Evolutionary conservation across 2,888 invertebrate species (phyloP).

Genomic region (Acrobasis consociella): DNA sequence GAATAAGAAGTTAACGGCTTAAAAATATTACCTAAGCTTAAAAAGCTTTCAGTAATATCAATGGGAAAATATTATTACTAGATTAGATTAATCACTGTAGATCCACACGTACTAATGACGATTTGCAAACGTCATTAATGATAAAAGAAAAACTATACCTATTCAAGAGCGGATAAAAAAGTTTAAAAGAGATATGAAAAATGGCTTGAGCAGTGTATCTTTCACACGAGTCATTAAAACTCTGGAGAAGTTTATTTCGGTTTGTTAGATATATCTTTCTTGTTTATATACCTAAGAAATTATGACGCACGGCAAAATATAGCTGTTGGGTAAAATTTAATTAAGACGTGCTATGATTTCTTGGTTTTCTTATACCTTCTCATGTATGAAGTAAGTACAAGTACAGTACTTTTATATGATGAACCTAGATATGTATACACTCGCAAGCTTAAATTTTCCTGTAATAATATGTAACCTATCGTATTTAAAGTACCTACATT

Average conservation of each 20-base stretch:
- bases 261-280: slow-evolving; percentile 46
- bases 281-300: slow-evolving; percentile 58
- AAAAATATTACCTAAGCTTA: too few relatives aligned
- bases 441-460: too few relatives aligned
- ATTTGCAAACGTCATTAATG: background rate
- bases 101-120: background rate
- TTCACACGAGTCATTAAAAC: slow-evolving; percentile 54
- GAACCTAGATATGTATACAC: too few relatives aligned
- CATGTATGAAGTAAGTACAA: too few relatives aligned
- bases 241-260: slow-evolving; percentile 59
- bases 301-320: slow-evolving; percentile 65
- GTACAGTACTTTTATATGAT: too few relatives aligned
- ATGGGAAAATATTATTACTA: background rate
- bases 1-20: too few relatives aligned
- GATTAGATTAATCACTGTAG: background rate
- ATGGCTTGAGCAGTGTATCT: slow-evolving; percentile 43
- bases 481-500: too few relatives aligned
- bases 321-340: slow-evolving; percentile 33
- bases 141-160: background rate
- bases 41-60: too few relatives aligned
- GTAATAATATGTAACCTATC: too few relatives aligned
- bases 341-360: background rate
- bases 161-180: slow-evolving; percentile 23
- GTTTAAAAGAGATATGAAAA: slow-evolving; percentile 24
- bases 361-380: background rate